These are phyloP conservation scores for Siniperca scherzeri DNA, from an alignment of 2,797 vertebrate species.

Conservation along the genomic window DNA sequence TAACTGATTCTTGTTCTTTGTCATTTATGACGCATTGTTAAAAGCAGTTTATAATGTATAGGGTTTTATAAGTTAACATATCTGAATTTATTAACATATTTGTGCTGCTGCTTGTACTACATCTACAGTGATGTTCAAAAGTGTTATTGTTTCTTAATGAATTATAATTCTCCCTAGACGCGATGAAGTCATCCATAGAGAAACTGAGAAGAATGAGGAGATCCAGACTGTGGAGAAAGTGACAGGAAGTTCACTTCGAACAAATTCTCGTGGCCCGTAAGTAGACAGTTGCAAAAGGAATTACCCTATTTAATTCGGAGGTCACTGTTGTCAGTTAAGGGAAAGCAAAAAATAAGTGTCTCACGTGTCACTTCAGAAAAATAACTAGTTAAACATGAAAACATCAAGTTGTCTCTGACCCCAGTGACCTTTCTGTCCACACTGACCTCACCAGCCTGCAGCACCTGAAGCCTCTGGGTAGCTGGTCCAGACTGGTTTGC, in stretches of 20 bases:
- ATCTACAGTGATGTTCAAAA: neutral
- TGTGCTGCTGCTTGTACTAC: neutral
- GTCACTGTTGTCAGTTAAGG: neutral
- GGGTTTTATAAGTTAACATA: neutral
- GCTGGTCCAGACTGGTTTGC: constrained; percentile 71
- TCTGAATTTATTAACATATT: neutral
- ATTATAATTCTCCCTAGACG: constrained; percentile 63
- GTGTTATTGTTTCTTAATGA: neutral
- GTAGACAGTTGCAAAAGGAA: constrained; percentile 28
- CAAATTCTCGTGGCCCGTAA: constrained; percentile 59
- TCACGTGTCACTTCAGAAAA: neutral
- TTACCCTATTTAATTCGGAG: neutral
- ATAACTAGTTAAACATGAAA: neutral
- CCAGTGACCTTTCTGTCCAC: constrained; percentile 24
- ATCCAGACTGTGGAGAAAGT: constrained; percentile 71
- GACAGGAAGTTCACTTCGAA: constrained; percentile 55
- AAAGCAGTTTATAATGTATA: neutral
- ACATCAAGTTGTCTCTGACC: constrained; percentile 1
- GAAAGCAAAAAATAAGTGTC: neutral
- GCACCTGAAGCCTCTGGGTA: constrained; percentile 66
- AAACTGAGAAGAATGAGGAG: constrained; percentile 68
- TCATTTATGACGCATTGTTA: neutral
- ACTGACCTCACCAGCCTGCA: constrained; percentile 34
- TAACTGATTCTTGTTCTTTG: neutral
- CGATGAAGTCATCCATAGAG: constrained; percentile 82